A percentile compares a stretch with the other conserved stretches of the same genome.
Conservation (phyloP, 2,888 invertebrate genomes). For the Pseudanteris insignis region DNA sequence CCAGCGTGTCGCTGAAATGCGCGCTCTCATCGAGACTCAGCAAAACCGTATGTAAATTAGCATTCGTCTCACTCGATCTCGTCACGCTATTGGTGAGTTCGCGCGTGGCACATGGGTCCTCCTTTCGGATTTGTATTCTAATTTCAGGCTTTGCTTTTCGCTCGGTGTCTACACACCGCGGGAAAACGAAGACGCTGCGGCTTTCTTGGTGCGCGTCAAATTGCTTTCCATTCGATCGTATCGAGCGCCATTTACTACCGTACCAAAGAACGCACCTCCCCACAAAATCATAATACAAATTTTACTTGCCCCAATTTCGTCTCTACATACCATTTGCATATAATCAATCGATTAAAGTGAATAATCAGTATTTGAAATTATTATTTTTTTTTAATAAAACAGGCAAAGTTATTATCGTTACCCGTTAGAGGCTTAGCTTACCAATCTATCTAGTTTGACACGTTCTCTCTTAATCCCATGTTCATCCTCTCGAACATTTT, state of each 20-base stretch:
- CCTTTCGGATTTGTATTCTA: slow-evolving; percentile 59
- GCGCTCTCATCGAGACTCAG: slow-evolving; percentile 50
- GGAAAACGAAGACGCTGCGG: slow-evolving; percentile 42
- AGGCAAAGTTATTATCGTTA: no score
- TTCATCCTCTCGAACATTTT: slow-evolving; percentile 50
- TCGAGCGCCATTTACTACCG: no score
- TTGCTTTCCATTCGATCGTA: no score
- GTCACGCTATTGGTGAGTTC: slow-evolving; percentile 47
- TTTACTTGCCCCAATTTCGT: no score
- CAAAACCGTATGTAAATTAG: slow-evolving; percentile 63
- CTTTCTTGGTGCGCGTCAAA: slow-evolving; percentile 58
- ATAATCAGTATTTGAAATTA: no score
- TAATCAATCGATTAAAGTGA: no score
- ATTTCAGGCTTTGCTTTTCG: slow-evolving; percentile 62
- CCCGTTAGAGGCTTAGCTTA: no score
- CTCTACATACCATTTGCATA: no score
- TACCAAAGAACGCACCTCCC: no score
- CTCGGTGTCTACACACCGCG: slow-evolving; percentile 46
- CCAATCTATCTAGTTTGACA: slow-evolving; percentile 17
- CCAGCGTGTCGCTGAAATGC: slow-evolving; percentile 43
- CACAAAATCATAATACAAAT: no score
- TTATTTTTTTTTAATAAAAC: no score
- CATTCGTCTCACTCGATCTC: slow-evolving; percentile 49
- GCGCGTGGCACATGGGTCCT: slow-evolving; percentile 55
- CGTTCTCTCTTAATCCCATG: slow-evolving; percentile 44